Evolutionary conservation across 2,888 invertebrate genomes (phyloP).

Genomic region (Ophonus ardosiacus): DNA sequence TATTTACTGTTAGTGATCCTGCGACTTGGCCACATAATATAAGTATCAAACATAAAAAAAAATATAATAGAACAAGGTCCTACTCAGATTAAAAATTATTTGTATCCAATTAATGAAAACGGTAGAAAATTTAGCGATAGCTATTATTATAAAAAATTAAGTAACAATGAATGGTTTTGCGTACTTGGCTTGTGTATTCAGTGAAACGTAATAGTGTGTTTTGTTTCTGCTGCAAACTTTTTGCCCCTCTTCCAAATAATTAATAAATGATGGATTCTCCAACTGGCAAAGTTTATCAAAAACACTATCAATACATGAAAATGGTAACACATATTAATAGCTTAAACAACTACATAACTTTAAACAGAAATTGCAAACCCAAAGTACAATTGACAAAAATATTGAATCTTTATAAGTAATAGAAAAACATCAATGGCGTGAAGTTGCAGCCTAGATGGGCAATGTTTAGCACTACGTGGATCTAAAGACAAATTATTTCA

Average conservation of each 20-base stretch:
- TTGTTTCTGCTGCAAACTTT: slow-evolving; percentile 59
- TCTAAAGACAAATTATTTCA: slow-evolving; percentile 31
- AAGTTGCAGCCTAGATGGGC: slow-evolving; percentile 24
- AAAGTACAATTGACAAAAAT: slow-evolving; percentile 49
- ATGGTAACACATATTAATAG: slow-evolving; percentile 22
- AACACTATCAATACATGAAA: slow-evolving; percentile 23
- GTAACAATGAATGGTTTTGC: slow-evolving; percentile 48
- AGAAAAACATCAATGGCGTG: slow-evolving; percentile 50
- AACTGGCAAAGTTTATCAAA: slow-evolving; percentile 53
- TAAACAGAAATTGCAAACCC: slow-evolving; percentile 34
- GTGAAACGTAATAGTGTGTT: slow-evolving; percentile 32
- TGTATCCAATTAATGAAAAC: slow-evolving; percentile 35
- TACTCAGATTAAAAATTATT: slow-evolving; percentile 40
- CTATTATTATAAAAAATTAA: slow-evolving; percentile 36
- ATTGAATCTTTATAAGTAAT: slow-evolving; percentile 22
- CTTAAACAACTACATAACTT: slow-evolving; percentile 13
- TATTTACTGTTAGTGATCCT: no score
- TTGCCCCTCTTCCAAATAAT: not conserved
- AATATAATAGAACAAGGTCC: slow-evolving; percentile 1
- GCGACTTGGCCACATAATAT: slow-evolving; percentile 19
- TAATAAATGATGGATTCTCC: not conserved
- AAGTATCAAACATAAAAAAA: not conserved
- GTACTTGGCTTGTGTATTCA: slow-evolving; percentile 59
- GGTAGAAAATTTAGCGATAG: slow-evolving; percentile 45
- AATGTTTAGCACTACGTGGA: slow-evolving; percentile 58